These are phyloP conservation scores for Acronicta leporina DNA, from an alignment of 2,888 invertebrate genomes.

Conservation along the genomic window DNA sequence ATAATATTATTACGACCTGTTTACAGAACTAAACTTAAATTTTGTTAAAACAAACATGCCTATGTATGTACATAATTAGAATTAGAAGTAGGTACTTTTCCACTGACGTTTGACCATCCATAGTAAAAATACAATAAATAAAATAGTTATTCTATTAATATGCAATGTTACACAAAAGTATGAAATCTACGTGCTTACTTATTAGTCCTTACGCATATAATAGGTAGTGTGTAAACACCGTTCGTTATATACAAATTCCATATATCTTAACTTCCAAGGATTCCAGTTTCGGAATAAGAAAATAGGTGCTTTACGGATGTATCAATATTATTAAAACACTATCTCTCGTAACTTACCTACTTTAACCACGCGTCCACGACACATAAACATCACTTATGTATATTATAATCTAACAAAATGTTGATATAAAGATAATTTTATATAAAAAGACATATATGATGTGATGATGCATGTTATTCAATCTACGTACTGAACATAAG, in stretches of 20 bases:
- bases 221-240: constrained; percentile 56
- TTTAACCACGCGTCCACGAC: constrained; percentile 23
- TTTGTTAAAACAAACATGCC: constrained; percentile 15
- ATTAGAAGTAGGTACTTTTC: constrained; percentile 46
- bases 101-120: constrained; percentile 40
- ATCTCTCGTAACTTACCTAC: constrained; percentile 46
- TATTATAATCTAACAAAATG: constrained; percentile 25
- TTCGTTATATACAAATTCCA: constrained; percentile 64
- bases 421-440: too few relatives aligned
- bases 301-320: constrained; percentile 66
- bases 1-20: constrained; percentile 36
- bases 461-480: constrained; percentile 23
- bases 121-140: constrained; percentile 62
- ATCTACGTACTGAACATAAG: constrained; percentile 20
- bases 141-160: constrained; percentile 58
- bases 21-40: constrained; percentile 55
- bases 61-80: constrained; percentile 47
- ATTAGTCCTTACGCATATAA: constrained; percentile 63
- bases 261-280: constrained; percentile 54
- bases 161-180: constrained; percentile 69
- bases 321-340: constrained; percentile 51
- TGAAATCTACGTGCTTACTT: constrained; percentile 71
- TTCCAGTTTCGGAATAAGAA: constrained; percentile 61
- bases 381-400: constrained; percentile 30
- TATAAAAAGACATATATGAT: constrained; percentile 30